These are phyloP conservation scores for Lepus townsendii DNA, from an alignment of 2,797 vertebrate species.

Conservation along the genomic window DNA sequence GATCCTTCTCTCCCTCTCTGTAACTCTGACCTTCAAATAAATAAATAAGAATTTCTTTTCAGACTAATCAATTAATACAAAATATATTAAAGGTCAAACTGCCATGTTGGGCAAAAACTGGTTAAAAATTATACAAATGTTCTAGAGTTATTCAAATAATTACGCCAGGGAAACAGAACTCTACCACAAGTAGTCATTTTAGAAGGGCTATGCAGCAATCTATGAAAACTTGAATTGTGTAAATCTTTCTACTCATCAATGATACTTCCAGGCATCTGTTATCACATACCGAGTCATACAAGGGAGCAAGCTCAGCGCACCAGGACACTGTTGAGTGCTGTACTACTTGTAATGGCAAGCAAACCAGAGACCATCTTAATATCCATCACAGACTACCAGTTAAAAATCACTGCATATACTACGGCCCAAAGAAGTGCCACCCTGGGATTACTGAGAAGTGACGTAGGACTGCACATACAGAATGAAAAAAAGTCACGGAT, in stretches of 20 bases:
- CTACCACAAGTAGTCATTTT: neutral
- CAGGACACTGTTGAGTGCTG: neutral
- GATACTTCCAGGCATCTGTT: neutral
- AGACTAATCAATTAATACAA: neutral
- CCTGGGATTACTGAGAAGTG: neutral
- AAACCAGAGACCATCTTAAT: neutral
- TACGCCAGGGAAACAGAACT: neutral
- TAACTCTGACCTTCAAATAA: too few species aligned
- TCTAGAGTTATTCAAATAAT: neutral
- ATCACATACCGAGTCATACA: neutral
- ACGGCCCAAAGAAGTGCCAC: neutral
- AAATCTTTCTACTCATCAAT: neutral
- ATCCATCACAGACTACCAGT: neutral
- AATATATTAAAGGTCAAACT: neutral
- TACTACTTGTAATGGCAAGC: neutral
- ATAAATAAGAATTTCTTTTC: neutral
- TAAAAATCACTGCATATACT: neutral
- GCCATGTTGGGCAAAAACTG: neutral
- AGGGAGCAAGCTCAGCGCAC: neutral
- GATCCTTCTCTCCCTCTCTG: too few species aligned
- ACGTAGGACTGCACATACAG: neutral
- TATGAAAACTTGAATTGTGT: neutral
- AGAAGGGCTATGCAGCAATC: neutral
- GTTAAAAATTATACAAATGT: conserved; percentile 8
- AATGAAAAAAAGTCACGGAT: neutral